Evolutionary conservation across 2,797 vertebrate species (phyloP).

Genomic region (Pseudochromis fuscus): DNA sequence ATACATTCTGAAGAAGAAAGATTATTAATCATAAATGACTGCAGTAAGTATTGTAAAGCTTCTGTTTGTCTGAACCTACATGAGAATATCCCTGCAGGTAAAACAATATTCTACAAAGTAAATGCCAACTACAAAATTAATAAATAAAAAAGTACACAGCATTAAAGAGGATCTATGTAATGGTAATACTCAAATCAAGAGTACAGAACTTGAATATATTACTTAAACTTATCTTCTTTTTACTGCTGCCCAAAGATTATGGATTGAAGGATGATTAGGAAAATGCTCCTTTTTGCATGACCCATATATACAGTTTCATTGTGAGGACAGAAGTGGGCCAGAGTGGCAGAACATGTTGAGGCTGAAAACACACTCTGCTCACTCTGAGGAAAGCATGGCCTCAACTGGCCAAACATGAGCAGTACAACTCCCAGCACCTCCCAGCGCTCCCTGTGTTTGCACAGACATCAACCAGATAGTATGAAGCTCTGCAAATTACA

Average conservation of each 20-base stretch:
- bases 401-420: constrained; percentile 86
- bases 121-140: background rate
- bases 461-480: background rate
- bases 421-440: constrained; percentile 76
- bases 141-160: background rate
- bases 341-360: constrained; percentile 20
- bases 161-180: background rate
- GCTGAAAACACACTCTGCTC: constrained; percentile 50
- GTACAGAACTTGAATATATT: background rate
- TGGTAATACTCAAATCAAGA: background rate
- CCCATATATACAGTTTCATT: constrained; percentile 45
- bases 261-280: constrained; percentile 3
- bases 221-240: background rate
- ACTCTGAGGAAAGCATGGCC: constrained; percentile 88
- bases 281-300: constrained; percentile 40
- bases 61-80: background rate
- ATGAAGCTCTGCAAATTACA: background rate
- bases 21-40: background rate
- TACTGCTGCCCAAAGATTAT: background rate
- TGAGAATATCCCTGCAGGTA: background rate
- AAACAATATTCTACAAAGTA: constrained; percentile 7
- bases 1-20: background rate
- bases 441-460: background rate
- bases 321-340: constrained; percentile 45
- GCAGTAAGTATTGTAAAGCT: constrained; percentile 2